Percentiles rank a stretch among this genome's conserved stretches.
phyloP scores from a whole-genome alignment of 1,140 invertebrate genomes.

The Episyrphus balteatus region DNA sequence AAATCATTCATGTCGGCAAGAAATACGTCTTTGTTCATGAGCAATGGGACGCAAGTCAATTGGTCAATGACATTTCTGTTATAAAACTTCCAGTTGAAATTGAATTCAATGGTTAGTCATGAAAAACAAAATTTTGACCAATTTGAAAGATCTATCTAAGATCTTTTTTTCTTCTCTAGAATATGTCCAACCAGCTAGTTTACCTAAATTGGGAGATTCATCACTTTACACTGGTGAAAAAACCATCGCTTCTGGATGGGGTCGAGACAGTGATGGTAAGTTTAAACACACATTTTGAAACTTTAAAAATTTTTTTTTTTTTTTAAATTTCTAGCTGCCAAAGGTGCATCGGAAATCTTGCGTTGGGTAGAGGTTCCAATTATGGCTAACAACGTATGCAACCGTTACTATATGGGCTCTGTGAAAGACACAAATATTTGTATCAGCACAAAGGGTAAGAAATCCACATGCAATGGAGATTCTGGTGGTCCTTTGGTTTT shows the following conservation, averaged over 20 bases:
- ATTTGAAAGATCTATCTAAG: neutral
- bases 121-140: neutral
- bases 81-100: slow-evolving; percentile 22
- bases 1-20: slow-evolving; percentile 18
- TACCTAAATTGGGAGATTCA: slow-evolving; percentile 15
- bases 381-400: neutral
- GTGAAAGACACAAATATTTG: neutral
- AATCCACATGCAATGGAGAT: slow-evolving; percentile 26
- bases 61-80: slow-evolving; percentile 24
- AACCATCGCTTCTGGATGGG: slow-evolving; percentile 27
- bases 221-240: slow-evolving; percentile 11
- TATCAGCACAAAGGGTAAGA: neutral
- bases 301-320: neutral
- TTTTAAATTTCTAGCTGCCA: no score
- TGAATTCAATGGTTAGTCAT: slow-evolving; percentile 11
- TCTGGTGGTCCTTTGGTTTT: slow-evolving; percentile 37
- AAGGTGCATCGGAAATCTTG: neutral
- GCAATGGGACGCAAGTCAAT: slow-evolving; percentile 1
- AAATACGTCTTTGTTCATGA: slow-evolving; percentile 19
- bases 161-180: slow-evolving; percentile 5
- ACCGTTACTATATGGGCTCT: neutral
- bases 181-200: slow-evolving; percentile 14
- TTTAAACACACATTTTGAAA: neutral
- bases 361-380: neutral
- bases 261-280: slow-evolving; percentile 13